These are phyloP conservation scores for Mycogona germanica DNA, from an alignment of 2,888 invertebrate species.

Conservation along the genomic window DNA sequence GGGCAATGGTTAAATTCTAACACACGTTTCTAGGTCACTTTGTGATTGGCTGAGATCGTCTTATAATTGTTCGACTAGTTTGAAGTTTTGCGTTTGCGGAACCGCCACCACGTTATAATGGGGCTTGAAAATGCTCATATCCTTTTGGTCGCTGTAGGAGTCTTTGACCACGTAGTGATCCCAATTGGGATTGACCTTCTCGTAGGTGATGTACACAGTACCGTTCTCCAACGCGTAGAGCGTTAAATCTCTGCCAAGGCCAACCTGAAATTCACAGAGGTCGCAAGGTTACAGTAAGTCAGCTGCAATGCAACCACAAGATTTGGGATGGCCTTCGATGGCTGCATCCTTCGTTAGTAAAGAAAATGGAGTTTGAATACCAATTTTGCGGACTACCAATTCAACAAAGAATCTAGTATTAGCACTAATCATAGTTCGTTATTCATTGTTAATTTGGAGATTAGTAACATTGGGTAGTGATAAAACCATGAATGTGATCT, in stretches of 20 bases:
- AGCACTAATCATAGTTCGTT: too few relatives aligned
- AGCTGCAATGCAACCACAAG: too few relatives aligned
- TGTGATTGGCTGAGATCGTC: too few relatives aligned
- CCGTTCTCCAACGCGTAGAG: constrained; percentile 70
- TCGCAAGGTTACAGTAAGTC: neutral
- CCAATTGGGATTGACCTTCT: constrained; percentile 65
- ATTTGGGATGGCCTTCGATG: too few relatives aligned
- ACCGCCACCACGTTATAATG: constrained; percentile 71
- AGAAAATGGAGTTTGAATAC: too few relatives aligned
- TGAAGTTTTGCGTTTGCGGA: constrained; percentile 64
- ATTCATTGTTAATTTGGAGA: too few relatives aligned
- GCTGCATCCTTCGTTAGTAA: too few relatives aligned
- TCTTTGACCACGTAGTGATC: constrained; percentile 58
- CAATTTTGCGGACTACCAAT: neutral
- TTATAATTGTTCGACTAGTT: constrained; percentile 48
- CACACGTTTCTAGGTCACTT: too few relatives aligned
- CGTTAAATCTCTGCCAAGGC: constrained; percentile 62
- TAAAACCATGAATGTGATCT: neutral
- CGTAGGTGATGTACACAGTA: constrained; percentile 65
- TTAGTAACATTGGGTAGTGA: neutral
- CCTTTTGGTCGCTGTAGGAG: constrained; percentile 49
- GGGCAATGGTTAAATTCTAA: too few relatives aligned
- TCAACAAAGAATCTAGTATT: too few relatives aligned
- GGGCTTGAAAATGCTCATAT: constrained; percentile 55
- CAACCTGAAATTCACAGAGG: constrained; percentile 51